These are phyloP conservation scores for Mus minutoides DNA, from an alignment of 2,797 vertebrate genomes.

Conservation along the genomic window DNA sequence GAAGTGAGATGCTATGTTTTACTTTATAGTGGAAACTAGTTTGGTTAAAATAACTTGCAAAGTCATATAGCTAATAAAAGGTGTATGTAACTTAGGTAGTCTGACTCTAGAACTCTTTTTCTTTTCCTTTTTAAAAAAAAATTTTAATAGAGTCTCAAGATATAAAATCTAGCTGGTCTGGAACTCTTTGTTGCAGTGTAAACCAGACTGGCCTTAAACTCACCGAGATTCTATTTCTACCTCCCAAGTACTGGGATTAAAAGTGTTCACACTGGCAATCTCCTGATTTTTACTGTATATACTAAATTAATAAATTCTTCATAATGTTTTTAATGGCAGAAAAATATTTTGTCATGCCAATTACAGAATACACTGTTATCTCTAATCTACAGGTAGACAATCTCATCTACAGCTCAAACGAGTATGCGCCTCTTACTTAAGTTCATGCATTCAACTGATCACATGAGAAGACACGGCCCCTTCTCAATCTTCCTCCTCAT, in stretches of 20 bases:
- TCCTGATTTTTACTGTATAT: background rate
- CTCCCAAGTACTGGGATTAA: background rate
- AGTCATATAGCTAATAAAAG: constrained; percentile 8
- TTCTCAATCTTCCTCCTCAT: background rate
- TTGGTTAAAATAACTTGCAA: constrained; percentile 45
- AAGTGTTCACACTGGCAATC: background rate
- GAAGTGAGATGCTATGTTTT: background rate
- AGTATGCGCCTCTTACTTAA: background rate
- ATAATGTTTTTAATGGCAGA: background rate
- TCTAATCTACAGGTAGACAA: background rate
- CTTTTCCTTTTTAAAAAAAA: no score
- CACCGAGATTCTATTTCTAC: background rate
- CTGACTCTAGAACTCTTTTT: background rate
- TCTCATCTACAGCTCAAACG: constrained; percentile 1
- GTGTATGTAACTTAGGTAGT: background rate
- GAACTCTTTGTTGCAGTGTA: background rate
- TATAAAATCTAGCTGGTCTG: background rate
- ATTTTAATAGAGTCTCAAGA: background rate
- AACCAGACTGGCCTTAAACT: background rate
- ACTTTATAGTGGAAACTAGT: constrained; percentile 17
- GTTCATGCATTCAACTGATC: background rate
- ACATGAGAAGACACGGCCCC: constrained; percentile 27
- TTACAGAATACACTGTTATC: background rate
- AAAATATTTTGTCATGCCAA: background rate
- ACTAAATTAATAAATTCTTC: background rate